These are phyloP conservation scores for Sinelater perroti DNA, from an alignment of 2,888 invertebrate genomes.

Conservation along the genomic window DNA sequence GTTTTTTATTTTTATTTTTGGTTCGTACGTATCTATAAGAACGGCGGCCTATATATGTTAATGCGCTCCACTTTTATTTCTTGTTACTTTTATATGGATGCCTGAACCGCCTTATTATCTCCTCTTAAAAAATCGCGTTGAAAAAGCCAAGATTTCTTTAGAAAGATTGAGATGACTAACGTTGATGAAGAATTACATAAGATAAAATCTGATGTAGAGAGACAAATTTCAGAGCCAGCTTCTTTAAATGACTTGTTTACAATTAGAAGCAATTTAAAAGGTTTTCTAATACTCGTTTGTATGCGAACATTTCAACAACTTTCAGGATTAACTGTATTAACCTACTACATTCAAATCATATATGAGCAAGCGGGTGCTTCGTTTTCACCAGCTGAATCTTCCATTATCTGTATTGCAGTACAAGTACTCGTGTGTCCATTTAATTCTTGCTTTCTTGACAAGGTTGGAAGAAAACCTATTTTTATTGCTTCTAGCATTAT, in stretches of 20 bases:
- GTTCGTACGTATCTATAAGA: slow-evolving; percentile 26
- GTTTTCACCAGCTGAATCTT: slow-evolving; percentile 52
- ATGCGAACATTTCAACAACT: slow-evolving; percentile 56
- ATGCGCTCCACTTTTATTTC: slow-evolving; percentile 43
- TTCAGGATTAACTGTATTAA: slow-evolving; percentile 49
- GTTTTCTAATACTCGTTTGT: slow-evolving; percentile 68
- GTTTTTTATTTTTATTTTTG: slow-evolving; percentile 48
- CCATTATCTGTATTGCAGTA: slow-evolving; percentile 59
- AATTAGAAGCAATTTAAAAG: slow-evolving; percentile 68
- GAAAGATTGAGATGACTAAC: slow-evolving; percentile 45
- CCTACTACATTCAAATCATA: slow-evolving; percentile 51
- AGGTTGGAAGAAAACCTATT: slow-evolving; percentile 59
- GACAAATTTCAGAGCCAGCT: slow-evolving; percentile 57
- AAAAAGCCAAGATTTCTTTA: slow-evolving; percentile 46
- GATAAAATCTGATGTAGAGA: slow-evolving; percentile 46
- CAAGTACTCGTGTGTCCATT: slow-evolving; percentile 54
- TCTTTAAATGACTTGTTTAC: slow-evolving; percentile 64
- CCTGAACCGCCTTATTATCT: slow-evolving; percentile 69
- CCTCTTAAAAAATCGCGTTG: slow-evolving; percentile 50
- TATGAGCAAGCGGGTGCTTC: slow-evolving; percentile 52
- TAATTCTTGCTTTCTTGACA: slow-evolving; percentile 52
- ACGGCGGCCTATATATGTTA: slow-evolving; percentile 31
- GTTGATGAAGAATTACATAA: slow-evolving; percentile 48
- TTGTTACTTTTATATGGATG: slow-evolving; percentile 51
- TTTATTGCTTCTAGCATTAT: slow-evolving; percentile 63